Evolutionary conservation across 1,140 invertebrate genomes (phyloP).

Genomic region (Drosophila seguyi): DNA sequence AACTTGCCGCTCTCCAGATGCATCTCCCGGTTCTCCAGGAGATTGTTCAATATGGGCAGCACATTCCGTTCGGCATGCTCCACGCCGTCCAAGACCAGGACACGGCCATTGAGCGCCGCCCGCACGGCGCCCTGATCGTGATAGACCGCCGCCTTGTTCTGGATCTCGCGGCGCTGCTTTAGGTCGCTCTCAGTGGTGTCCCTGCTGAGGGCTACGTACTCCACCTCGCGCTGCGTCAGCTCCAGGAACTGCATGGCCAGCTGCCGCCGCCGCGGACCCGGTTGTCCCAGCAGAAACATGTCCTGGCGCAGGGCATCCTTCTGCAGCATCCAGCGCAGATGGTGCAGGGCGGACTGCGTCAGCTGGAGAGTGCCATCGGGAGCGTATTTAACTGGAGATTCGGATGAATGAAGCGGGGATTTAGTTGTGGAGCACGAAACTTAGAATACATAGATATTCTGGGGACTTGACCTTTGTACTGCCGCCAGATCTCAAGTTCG

Average conservation of each 20-base stretch:
- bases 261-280: slow-evolving; percentile 90
- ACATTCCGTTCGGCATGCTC: slow-evolving; percentile 99
- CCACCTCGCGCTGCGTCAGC: slow-evolving; percentile 94
- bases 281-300: slow-evolving; percentile 96
- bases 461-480: slow-evolving; percentile 48
- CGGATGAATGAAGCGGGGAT: not conserved
- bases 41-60: slow-evolving; percentile 98
- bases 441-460: not conserved
- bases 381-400: slow-evolving; percentile 85
- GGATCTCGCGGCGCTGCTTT: slow-evolving; percentile 97
- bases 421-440: slow-evolving; percentile 11
- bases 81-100: slow-evolving; percentile 97
- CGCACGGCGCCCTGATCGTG: slow-evolving; percentile 98
- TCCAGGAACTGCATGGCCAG: slow-evolving; percentile 95
- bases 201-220: slow-evolving; percentile 96
- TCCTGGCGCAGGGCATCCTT: slow-evolving; percentile 97
- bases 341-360: slow-evolving; percentile 91
- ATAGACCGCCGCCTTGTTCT: slow-evolving; percentile 94
- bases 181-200: slow-evolving; percentile 99
- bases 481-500: not conserved
- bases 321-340: slow-evolving; percentile 97
- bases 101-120: slow-evolving; percentile 94
- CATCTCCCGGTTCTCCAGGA: slow-evolving; percentile 99
- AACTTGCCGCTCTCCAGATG: slow-evolving; percentile 98
- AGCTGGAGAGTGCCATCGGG: slow-evolving; percentile 85